Base-by-base conservation (phyloP, 2,888 invertebrate species). In the Ornithoptera alexandrae region DNA sequence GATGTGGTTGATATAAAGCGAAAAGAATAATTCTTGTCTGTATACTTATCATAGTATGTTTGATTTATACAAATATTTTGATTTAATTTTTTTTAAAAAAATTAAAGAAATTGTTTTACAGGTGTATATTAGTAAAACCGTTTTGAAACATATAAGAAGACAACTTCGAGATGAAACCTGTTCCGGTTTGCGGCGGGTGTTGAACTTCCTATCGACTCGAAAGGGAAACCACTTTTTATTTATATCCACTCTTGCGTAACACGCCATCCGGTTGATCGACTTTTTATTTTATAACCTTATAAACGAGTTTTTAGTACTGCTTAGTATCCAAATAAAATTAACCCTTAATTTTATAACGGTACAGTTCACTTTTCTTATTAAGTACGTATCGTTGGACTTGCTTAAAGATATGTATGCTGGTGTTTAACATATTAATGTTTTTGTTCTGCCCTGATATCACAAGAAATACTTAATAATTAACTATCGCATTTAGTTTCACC, bases 141-240 rank as follows among this genome's bases (percentile, higher is more conserved):
- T 50, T 50, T 18, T 15, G 5, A 15, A 50, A 50, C 17, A 50
- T 50, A 17, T 50, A 17, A 50, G 50, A 50, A 50, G 18, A 15
- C 50, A 50, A 5, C 50, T 42, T 62, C 58, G 24, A 62, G 22
- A 72, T 74, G 74, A 75, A 75, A 74, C 77, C 76, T 81, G 84
- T 85, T 85, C 83, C 81, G 81, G 83, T 87, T 84, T 80, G 74
- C 73, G 73, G 75, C 81, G 85, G 85, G 78, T 84, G 81, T 84
- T 86, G 86, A 90, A 90, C 87, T 88, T 87, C 87, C 86, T 86
- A 86, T 57, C 82, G 83, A 79, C 84, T 85, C 80, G 82, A 87
- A 86, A 89, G 86, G 86, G 88, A 88, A 88, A 86, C 86, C 75
- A 78, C 81, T 89, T 89, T 90, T 90, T 90, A 84, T 84, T 75